These are phyloP conservation scores for Apostichopus japonicus DNA, from an alignment of 35 echinoderm and acorn worm species.

Conservation along the genomic window DNA sequence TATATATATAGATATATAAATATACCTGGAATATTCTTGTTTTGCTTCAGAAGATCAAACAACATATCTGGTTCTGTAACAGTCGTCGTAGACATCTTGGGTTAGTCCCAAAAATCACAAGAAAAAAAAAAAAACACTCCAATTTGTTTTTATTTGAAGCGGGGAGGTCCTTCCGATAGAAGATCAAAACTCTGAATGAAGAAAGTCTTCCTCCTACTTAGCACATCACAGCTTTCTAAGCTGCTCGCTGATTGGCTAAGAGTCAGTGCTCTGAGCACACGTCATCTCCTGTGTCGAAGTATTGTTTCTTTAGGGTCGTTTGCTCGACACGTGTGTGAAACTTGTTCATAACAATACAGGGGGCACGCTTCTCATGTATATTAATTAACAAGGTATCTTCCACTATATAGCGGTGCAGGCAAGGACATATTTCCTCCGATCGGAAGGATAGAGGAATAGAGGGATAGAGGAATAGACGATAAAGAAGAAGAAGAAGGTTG, in stretches of 20 bases:
- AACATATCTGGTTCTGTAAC: slow-evolving; percentile 38
- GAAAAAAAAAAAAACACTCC: neutral
- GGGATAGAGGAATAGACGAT: too few species aligned
- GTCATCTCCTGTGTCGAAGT: slow-evolving; percentile 16
- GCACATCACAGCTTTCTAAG: slow-evolving; percentile 42
- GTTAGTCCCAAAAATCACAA: slow-evolving; percentile 20
- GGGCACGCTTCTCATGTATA: slow-evolving; percentile 33
- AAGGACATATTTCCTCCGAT: too few species aligned
- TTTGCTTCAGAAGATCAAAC: slow-evolving; percentile 55
- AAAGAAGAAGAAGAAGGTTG: too few species aligned
- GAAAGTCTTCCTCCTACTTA: slow-evolving; percentile 20
- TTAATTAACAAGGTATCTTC: neutral
- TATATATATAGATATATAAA: neutral
- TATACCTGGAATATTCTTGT: slow-evolving; percentile 56
- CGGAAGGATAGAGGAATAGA: too few species aligned
- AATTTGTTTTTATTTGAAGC: neutral
- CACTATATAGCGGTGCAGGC: too few species aligned
- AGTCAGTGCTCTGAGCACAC: slow-evolving; percentile 27
- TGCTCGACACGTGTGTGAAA: slow-evolving; percentile 33
- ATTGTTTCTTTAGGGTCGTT: slow-evolving; percentile 17
- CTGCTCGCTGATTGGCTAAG: slow-evolving; percentile 27
- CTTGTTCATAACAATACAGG: slow-evolving; percentile 25
- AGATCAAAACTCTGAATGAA: slow-evolving; percentile 56
- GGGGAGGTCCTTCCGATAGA: slow-evolving; percentile 33
- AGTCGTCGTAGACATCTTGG: slow-evolving; percentile 30